Evolutionary conservation across 2,888 invertebrate species (phyloP), one percentile per base, ranked within the genome.

Genomic region (Psylliodes chrysocephalus): DNA sequence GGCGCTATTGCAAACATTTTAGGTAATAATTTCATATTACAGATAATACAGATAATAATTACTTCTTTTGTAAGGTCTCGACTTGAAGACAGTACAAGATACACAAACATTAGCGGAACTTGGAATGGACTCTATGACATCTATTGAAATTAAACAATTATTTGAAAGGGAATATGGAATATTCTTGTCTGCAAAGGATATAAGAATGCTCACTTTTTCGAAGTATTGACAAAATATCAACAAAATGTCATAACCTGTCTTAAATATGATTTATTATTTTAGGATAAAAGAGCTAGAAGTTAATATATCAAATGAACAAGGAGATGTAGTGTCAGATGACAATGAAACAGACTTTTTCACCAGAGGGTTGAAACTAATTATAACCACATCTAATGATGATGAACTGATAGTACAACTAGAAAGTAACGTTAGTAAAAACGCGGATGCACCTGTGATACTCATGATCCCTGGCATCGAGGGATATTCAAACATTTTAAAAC

Each of bases 121-220:
- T 67, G 98, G 98, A 33, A 93, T 98, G 90, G 97, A 98, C 83
- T 97, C 97, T 1, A 90, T 98, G 85, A 97, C 96, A 95, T 94
- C 94, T 0, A 94, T 96, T 0, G 97, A 98, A 83, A 95, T 98
- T 71, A 96, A 96, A 74, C 96, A 96, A 82, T 91, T 92, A 0
- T 82, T 96, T 1, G 96, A 96, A 80, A 85, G 95, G 73, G 94
- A 95, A 79, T 95, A 91, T 78, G 95, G 96, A 77, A 84, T 97
- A 56, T 90, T 91, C 78, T 84, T 98, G 2, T 90, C 94, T 0
- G 90, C 95, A 3, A 92, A 94, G 77, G 95, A 96, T 72, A 90
- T 96, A 61, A 87, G 95, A 51, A 87, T 88, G 0, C 82, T 96
- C 30, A 95, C 93, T 0, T 90, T 95, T 70, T 87, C 88, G 14